Conservation (phyloP, 2,888 invertebrate species). For the Melanostoma mellinum region DNA sequence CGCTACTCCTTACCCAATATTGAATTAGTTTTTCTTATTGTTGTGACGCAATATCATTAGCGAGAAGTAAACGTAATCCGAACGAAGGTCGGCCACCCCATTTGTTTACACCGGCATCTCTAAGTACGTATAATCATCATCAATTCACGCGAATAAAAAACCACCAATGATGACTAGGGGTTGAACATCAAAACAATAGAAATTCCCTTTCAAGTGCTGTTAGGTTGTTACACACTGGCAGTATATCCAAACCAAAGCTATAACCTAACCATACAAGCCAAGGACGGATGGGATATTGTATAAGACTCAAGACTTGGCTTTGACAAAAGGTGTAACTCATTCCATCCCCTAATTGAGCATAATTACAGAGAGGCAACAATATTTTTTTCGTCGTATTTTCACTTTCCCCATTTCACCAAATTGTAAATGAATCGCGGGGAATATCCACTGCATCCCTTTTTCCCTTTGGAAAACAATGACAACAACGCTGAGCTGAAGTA, state of each 20-base stretch:
- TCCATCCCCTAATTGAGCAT: slow-evolving; percentile 71
- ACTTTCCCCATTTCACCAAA: slow-evolving; percentile 25
- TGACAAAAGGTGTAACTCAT: slow-evolving; percentile 71
- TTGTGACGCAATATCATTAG: slow-evolving; percentile 51
- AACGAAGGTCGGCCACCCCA: slow-evolving; percentile 60
- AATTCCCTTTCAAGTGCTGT: slow-evolving; percentile 45
- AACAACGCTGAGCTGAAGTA: slow-evolving; percentile 48
- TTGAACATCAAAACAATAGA: slow-evolving; percentile 34
- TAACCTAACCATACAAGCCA: neutral
- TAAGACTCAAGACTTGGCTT: slow-evolving; percentile 38
- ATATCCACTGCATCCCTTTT: slow-evolving; percentile 26
- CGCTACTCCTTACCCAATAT: slow-evolving; percentile 35
- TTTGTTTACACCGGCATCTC: slow-evolving; percentile 59
- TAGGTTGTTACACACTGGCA: too few relatives aligned
- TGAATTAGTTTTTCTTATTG: slow-evolving; percentile 31
- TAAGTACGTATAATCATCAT: slow-evolving; percentile 63
- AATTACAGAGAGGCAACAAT: slow-evolving; percentile 59
- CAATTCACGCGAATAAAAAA: slow-evolving; percentile 62
- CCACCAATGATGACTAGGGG: slow-evolving; percentile 6
- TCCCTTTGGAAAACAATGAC: slow-evolving; percentile 56
- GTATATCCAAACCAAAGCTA: too few relatives aligned
- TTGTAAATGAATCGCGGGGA: slow-evolving; percentile 14
- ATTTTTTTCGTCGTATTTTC: slow-evolving; percentile 28
- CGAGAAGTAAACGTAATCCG: slow-evolving; percentile 19
- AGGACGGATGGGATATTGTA: slow-evolving; percentile 40